Conservation (phyloP, 2,888 invertebrate genomes). For the Amiota mariae region DNA sequence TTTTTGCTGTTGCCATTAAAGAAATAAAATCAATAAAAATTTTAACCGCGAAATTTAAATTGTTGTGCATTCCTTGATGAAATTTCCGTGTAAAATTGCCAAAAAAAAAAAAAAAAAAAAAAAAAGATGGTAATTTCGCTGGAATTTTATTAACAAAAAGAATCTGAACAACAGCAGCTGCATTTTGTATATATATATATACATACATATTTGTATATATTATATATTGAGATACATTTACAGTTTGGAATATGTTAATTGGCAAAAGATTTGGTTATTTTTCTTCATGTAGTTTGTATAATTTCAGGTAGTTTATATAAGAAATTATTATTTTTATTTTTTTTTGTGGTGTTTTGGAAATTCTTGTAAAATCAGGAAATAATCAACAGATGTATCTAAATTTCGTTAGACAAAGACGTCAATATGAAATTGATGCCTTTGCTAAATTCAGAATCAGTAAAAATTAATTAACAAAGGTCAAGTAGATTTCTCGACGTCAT, state of each 20-base stretch:
- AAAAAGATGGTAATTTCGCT: constrained; percentile 5
- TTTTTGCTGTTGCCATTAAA: constrained; percentile 1
- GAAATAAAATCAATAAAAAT: constrained; percentile 48
- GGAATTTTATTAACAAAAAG: constrained; percentile 33
- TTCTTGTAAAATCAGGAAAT: too few species aligned
- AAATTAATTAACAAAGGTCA: too few species aligned
- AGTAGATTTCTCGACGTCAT: too few species aligned
- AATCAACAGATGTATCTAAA: too few species aligned
- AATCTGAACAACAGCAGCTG: background rate
- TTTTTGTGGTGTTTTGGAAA: too few species aligned
- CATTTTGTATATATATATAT: constrained; percentile 39
- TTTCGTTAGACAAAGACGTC: too few species aligned
- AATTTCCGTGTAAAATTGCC: constrained; percentile 41
- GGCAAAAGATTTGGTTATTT: constrained; percentile 31
- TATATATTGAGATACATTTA: constrained; percentile 33
- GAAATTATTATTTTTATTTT: too few species aligned
- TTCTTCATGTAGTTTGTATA: background rate
- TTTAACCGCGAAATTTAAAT: constrained; percentile 41
- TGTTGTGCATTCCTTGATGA: constrained; percentile 43
- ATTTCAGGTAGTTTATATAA: background rate
- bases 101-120: constrained; percentile 24
- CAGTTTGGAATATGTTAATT: constrained; percentile 37
- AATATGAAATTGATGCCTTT: too few species aligned
- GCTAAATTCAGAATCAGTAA: too few species aligned
- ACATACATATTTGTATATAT: constrained; percentile 18